Evolutionary conservation across 1,140 invertebrate species (phyloP), one percentile per base, ranked within the genome.

Genomic region (Andricus grossulariae): DNA sequence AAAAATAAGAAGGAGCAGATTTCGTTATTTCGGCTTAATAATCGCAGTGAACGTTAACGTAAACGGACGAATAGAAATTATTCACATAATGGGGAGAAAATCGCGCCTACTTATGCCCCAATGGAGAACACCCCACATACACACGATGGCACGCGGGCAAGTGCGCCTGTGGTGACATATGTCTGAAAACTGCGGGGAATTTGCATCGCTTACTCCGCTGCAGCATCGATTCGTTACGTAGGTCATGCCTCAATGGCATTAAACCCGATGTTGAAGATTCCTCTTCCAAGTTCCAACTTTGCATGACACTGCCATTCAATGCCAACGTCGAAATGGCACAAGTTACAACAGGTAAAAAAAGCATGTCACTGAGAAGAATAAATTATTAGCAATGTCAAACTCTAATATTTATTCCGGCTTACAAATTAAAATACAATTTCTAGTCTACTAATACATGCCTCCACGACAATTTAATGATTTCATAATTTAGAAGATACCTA

Each of bases 151-250:
- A 72, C 51, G 45, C 49, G 72, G 54, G 49, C 75, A 76, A 74
- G 78, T 75, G 75, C 72, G 60, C 13, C 70, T 76, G 74, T 73
- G 74, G 78, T 79, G 74, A 79, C 78, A 76, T 73, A 79, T 79
- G 78, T 75, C 74, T 72, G 74, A 76, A 79, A 79, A 79, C 19
- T 78, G 51, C 45, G 57, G 21, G 13, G 21, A 32, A 75, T 75
- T 74, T 75, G 77, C 73, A 75, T 78, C 55, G 21, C 57, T 15
- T 49, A 54, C 21, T 45, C 39, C 8, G 39, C 39, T 45, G 39
- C 32, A 66, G 45, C 60, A 66, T 66, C 25, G 21, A 66, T 66
- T 66, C 60, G 32, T 66, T 66, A 45, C 60, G 60, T 66, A 45
- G 60, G 60, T 66, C 39, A 32, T 39, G 32, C 25, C 25, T 39